These are phyloP conservation scores for Drosophila diplacantha DNA, from an alignment of 2,888 invertebrate genomes.

Conservation along the genomic window DNA sequence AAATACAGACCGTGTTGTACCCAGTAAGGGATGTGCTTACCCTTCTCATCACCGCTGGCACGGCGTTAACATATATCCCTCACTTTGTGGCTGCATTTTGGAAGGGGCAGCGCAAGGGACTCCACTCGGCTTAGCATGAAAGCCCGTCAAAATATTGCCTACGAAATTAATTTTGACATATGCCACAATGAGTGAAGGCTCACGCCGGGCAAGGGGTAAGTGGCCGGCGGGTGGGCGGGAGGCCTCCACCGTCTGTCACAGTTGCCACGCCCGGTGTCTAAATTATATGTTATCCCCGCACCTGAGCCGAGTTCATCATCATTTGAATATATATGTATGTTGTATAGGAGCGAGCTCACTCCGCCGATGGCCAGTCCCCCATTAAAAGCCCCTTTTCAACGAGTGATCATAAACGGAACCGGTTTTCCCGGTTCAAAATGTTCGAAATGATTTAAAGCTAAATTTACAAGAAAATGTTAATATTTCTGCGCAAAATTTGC, in stretches of 20 bases:
- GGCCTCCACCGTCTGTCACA: constrained; percentile 15
- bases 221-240: constrained; percentile 4
- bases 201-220: constrained; percentile 31
- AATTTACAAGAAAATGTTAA: too few relatives aligned
- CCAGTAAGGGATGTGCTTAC: background rate
- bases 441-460: too few relatives aligned
- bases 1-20: background rate
- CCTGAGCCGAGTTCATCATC: constrained; percentile 1
- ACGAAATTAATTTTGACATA: constrained; percentile 69
- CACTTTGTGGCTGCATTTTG: constrained; percentile 1
- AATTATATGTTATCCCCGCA: constrained; percentile 17
- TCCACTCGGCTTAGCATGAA: constrained; percentile 54
- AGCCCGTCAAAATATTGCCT: constrained; percentile 68
- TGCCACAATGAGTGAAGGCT: constrained; percentile 65
- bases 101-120: background rate
- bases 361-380: background rate
- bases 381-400: background rate
- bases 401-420: background rate
- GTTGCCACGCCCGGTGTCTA: constrained; percentile 15
- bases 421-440: too few relatives aligned
- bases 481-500: too few relatives aligned
- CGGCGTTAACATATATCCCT: background rate
- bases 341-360: background rate
- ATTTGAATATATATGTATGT: background rate
- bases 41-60: constrained; percentile 2